Conservation (phyloP, 2,113 vertebrate species). For the Lontra canadensis region DNA sequence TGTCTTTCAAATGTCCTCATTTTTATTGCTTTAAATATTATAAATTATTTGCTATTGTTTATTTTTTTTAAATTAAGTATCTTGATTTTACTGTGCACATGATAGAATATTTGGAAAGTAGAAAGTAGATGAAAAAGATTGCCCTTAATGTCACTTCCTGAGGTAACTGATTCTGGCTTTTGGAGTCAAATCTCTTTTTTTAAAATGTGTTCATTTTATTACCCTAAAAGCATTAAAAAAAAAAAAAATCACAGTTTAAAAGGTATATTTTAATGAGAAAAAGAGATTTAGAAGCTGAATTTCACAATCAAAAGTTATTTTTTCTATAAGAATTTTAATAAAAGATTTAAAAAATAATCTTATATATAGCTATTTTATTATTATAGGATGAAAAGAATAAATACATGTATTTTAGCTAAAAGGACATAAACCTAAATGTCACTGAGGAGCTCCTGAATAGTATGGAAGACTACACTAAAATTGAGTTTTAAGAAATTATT, state of each 20-base stretch:
- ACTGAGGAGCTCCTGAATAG: neutral
- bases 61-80: neutral
- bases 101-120: slow-evolving; percentile 7
- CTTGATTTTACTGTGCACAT: neutral
- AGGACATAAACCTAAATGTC: neutral
- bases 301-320: neutral
- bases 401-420: neutral
- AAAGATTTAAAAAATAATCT: neutral
- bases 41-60: neutral
- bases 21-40: neutral
- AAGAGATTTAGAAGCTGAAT: neutral
- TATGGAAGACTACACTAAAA: neutral
- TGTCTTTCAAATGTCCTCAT: neutral
- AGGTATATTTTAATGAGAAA: neutral
- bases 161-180: neutral
- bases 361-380: neutral
- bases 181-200: neutral
- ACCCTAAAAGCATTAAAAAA: neutral
- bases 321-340: neutral
- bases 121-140: slow-evolving; percentile 6
- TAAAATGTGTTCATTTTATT: neutral
- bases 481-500: slow-evolving; percentile 5
- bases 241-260: neutral
- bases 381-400: neutral
- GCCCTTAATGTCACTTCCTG: neutral